Evolutionary conservation across 2,888 invertebrate genomes (phyloP), one percentile per base, ranked within the genome.

Genomic region (Biston stratarius): DNA sequence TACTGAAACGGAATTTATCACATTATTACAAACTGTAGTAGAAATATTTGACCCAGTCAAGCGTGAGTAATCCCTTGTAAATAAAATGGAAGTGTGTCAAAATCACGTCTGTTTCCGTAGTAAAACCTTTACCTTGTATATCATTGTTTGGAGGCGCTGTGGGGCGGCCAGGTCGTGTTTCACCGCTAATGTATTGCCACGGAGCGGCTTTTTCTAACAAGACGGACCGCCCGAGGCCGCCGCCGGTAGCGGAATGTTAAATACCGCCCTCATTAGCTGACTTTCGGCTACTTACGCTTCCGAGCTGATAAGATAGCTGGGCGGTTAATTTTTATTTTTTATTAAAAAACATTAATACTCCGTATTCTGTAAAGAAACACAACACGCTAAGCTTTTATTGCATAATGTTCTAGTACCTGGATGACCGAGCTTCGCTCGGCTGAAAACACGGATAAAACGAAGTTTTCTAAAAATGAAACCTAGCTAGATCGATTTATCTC

Each of bases 171-270:
- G 24, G 77, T 77, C 70, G 82, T 88, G 84, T 86, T 86, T 86
- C 76, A 84, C 81, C 72, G 76, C 76, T 82, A 82, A 84, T 80
- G 80, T 83, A 85, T 82, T 82, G 79, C 85, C 67, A 61, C 80
- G 83, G 81, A 78, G 68, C 75, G 78, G 74, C 76, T 83, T 83
- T 87, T 86, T 81, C 80, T 84, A 86, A 86, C 84, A 84, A 86
- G 84, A 74, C 79, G 69, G 74, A 78, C 81, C 81, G 79, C 80
- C 69, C 74, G 76, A 79, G 81, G 72, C 40, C 8, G 57, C 76
- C 67, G 74, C 76, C 75, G 80, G 77, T 77, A 71, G 69, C 77
- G 73, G 86, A 89, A 88, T 87, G 85, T 82, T 88, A 86, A 89
- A 87, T 84, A 87, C 83, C 77, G 71, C 76, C 80, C 80, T 83